These are phyloP conservation scores for Pseudotriccus pelzelni DNA, from an alignment of 2,797 vertebrate genomes.

Conservation along the genomic window DNA sequence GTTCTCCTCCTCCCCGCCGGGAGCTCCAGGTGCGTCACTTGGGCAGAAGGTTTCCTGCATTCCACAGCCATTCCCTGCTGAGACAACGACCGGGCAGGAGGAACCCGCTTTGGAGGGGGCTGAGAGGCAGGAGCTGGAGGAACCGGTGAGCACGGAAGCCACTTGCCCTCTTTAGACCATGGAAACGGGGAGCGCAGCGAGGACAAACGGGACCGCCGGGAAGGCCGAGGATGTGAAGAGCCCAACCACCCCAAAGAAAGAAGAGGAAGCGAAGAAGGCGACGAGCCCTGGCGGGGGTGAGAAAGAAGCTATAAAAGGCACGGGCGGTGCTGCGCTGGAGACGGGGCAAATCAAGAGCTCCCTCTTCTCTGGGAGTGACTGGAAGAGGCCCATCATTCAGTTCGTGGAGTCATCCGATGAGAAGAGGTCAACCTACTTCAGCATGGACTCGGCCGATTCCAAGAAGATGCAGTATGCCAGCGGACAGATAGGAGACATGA, in stretches of 20 bases:
- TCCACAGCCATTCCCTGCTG: slow-evolving; percentile 5
- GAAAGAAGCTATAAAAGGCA: slow-evolving; percentile 57
- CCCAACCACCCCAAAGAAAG: slow-evolving; percentile 46
- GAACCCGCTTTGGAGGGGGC: not conserved
- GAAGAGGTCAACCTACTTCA: slow-evolving; percentile 79
- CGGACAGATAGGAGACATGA: slow-evolving; percentile 71
- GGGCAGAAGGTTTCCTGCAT: not conserved
- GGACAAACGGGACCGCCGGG: slow-evolving; percentile 50
- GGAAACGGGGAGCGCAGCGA: slow-evolving; percentile 64
- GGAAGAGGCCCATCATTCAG: slow-evolving; percentile 80
- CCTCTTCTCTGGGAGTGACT: slow-evolving; percentile 73
- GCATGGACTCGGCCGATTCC: slow-evolving; percentile 74
- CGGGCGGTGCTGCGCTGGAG: slow-evolving; percentile 47
- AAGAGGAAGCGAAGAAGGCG: slow-evolving; percentile 65
- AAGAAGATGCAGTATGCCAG: slow-evolving; percentile 68
- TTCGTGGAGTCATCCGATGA: slow-evolving; percentile 77
- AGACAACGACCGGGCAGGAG: not conserved
- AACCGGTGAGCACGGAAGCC: not conserved
- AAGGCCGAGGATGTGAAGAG: slow-evolving; percentile 70
- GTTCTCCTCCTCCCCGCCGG: slow-evolving; percentile 33
- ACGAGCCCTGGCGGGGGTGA: slow-evolving; percentile 53
- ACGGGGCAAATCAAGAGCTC: slow-evolving; percentile 71
- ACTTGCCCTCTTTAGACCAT: not conserved
- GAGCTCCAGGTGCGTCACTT: slow-evolving; percentile 66
- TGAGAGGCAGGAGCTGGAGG: not conserved